Conservation (phyloP, 2,888 invertebrate species). For the Callyntrura sp. region DNA sequence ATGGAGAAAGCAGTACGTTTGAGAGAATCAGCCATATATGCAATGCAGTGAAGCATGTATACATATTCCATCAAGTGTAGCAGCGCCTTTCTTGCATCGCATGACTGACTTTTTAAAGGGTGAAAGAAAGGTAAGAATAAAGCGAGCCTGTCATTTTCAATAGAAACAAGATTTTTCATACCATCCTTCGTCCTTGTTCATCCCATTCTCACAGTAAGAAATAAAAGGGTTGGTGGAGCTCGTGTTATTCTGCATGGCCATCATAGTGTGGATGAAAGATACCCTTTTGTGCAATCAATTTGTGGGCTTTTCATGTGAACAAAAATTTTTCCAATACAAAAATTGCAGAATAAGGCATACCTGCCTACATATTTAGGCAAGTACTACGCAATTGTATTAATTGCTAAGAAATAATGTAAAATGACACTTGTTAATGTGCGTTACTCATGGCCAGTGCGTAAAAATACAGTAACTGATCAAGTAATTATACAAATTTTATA, state of each 20-base stretch:
- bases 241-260: too few relatives aligned
- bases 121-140: slow-evolving; percentile 69
- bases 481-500: too few relatives aligned
- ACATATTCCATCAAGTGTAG: background rate
- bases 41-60: background rate
- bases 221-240: background rate
- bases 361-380: background rate
- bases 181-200: too few relatives aligned
- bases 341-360: background rate
- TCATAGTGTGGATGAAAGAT: background rate
- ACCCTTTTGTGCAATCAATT: slow-evolving; percentile 56
- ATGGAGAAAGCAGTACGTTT: background rate
- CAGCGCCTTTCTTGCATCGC: slow-evolving; percentile 49
- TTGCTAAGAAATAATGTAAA: background rate
- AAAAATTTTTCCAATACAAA: background rate
- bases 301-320: slow-evolving; percentile 40
- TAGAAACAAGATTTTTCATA: slow-evolving; percentile 70
- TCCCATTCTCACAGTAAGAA: too few relatives aligned
- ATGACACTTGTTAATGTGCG: background rate
- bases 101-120: slow-evolving; percentile 60
- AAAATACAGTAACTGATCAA: too few relatives aligned
- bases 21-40: background rate
- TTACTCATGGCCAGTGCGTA: background rate
- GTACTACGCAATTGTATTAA: background rate
- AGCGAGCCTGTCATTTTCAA: slow-evolving; percentile 65